These are phyloP conservation scores for Typhlomys cinereus DNA, from an alignment of 2,113 vertebrate genomes.

Conservation along the genomic window DNA sequence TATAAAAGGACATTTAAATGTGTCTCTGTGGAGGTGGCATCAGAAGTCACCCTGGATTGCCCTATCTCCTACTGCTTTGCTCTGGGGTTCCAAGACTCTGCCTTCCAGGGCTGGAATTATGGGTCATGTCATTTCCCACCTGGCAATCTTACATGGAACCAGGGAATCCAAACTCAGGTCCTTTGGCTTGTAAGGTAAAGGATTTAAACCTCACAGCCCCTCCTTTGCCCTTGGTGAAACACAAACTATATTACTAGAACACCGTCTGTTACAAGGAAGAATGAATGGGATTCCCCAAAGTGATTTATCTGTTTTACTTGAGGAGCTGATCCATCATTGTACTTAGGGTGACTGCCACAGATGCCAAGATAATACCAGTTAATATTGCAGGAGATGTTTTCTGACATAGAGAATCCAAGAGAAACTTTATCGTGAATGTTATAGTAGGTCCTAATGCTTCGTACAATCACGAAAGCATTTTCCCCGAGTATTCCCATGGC, in stretches of 20 bases:
- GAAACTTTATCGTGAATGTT: conserved; percentile 35
- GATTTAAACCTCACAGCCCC: too few species aligned
- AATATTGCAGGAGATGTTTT: neutral
- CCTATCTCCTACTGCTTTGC: too few species aligned
- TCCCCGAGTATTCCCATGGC: neutral
- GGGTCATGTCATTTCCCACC: too few species aligned
- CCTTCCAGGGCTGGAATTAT: too few species aligned
- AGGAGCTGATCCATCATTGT: neutral
- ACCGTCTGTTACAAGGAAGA: conserved; percentile 44
- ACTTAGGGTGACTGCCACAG: neutral
- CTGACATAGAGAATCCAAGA: neutral
- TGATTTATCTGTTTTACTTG: neutral
- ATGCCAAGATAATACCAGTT: neutral
- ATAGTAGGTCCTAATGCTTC: neutral
- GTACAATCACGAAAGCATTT: conserved; percentile 22
- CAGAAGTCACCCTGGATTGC: too few species aligned
- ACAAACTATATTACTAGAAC: conserved; percentile 41
- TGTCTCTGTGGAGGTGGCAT: too few species aligned
- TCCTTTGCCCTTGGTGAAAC: conserved; percentile 40
- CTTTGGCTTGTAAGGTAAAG: too few species aligned
- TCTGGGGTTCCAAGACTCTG: too few species aligned
- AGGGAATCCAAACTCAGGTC: too few species aligned
- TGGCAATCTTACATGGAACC: too few species aligned
- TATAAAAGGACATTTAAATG: too few species aligned
- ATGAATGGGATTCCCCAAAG: neutral